phyloP scores from a whole-genome alignment of 1,140 invertebrate species.

The Berghia stephanieae region DNA sequence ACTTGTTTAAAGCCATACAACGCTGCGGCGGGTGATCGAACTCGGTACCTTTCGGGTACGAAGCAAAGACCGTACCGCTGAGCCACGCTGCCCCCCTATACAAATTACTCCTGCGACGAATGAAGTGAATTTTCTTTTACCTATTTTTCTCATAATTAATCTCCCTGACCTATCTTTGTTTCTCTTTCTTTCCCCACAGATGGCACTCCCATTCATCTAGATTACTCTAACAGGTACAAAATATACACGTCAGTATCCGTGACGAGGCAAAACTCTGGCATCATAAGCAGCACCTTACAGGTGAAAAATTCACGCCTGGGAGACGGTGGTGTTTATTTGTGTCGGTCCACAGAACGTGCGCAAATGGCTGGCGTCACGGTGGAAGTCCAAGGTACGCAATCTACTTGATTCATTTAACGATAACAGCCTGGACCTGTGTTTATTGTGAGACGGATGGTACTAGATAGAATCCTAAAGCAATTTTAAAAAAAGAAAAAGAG shows the following conservation, averaged over 20 bases:
- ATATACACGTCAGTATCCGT: constrained; percentile 27
- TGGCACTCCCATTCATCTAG: constrained; percentile 23
- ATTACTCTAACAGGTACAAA: constrained; percentile 7
- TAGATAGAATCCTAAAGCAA: no score
- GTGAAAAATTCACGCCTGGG: constrained; percentile 18
- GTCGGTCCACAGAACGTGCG: constrained; percentile 33
- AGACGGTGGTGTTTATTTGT: constrained; percentile 35
- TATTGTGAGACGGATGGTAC: no score
- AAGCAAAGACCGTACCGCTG: no score
- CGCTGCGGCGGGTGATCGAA: no score
- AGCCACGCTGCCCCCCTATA: no score
- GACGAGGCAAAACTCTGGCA: constrained; percentile 7
- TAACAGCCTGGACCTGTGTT: no score
- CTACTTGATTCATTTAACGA: no score
- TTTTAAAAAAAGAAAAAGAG: no score
- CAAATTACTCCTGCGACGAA: no score
- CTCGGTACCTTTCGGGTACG: no score
- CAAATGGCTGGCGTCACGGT: constrained; percentile 40
- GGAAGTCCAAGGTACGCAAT: constrained; percentile 36
- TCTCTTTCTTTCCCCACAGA: constrained; percentile 19
- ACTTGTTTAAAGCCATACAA: no score
- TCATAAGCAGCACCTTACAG: constrained; percentile 35
- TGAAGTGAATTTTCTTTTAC: no score
- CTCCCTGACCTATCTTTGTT: not conserved
- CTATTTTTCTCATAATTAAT: not conserved